A percentile compares a stretch with the other conserved stretches of the same genome.
These are phyloP conservation scores for Leucozona laternaria DNA, from an alignment of 2,888 invertebrate genomes.

Conservation along the genomic window DNA sequence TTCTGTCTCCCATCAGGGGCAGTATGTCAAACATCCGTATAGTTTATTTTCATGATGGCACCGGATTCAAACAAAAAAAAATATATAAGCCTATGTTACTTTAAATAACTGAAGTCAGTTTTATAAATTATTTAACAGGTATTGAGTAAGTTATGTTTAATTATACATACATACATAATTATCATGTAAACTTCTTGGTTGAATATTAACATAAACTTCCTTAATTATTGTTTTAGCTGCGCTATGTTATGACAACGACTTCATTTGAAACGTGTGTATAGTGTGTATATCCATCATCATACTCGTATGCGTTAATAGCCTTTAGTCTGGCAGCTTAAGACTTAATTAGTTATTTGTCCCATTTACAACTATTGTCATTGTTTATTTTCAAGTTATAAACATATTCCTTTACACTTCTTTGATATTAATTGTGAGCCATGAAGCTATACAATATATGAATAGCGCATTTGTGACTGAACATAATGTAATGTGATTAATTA, in stretches of 20 bases:
- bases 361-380: not conserved
- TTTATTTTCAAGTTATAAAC: too few species aligned
- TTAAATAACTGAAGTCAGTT: constrained; percentile 36
- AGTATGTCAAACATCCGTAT: constrained; percentile 30
- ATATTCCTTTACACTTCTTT: not conserved
- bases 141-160: constrained; percentile 20
- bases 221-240: constrained; percentile 39
- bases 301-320: constrained; percentile 5
- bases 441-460: not conserved
- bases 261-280: not conserved
- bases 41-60: constrained; percentile 1
- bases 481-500: not conserved
- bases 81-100: constrained; percentile 1
- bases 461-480: not conserved
- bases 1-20: constrained; percentile 28
- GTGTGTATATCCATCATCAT: not conserved
- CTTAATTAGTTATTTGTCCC: constrained; percentile 5
- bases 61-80: not conserved
- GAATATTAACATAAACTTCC: constrained; percentile 36
- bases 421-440: not conserved
- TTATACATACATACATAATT: constrained; percentile 6
- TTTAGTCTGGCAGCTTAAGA: not conserved
- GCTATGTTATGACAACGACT: not conserved
- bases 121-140: constrained; percentile 24
- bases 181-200: constrained; percentile 34